Evolutionary conservation across 2,113 vertebrate genomes (phyloP).

Genomic region (Ondatra zibethicus): DNA sequence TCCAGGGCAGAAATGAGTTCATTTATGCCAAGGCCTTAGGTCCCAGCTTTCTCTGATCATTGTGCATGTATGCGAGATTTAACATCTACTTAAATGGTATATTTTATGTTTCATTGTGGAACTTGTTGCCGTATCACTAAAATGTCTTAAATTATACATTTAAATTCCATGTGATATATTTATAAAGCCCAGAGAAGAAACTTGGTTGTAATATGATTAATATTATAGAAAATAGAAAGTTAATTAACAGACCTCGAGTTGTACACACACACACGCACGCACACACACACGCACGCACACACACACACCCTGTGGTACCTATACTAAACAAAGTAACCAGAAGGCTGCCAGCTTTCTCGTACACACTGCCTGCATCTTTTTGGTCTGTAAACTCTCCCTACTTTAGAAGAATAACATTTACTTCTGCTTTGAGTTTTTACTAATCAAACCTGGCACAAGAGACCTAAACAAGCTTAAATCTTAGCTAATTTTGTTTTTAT

Average conservation of each 20-base stretch:
- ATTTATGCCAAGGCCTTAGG: neutral
- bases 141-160: neutral
- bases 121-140: neutral
- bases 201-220: slow-evolving; percentile 22
- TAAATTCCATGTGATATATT: neutral
- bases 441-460: slow-evolving; percentile 63
- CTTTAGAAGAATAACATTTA: slow-evolving; percentile 66
- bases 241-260: neutral
- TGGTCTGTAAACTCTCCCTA: slow-evolving; percentile 48
- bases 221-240: neutral
- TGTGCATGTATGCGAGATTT: neutral
- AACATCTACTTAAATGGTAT: neutral
- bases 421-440: slow-evolving; percentile 72
- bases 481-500: slow-evolving; percentile 68
- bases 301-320: neutral
- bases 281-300: neutral
- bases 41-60: neutral
- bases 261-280: neutral
- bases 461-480: slow-evolving; percentile 65
- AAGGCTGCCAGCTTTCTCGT: neutral
- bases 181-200: neutral
- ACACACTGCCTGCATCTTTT: neutral
- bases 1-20: neutral
- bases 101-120: neutral
- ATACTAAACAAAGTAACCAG: slow-evolving; percentile 10